Base-by-base conservation (phyloP, 2,113 vertebrate species). In the Tupaia tana region DNA sequence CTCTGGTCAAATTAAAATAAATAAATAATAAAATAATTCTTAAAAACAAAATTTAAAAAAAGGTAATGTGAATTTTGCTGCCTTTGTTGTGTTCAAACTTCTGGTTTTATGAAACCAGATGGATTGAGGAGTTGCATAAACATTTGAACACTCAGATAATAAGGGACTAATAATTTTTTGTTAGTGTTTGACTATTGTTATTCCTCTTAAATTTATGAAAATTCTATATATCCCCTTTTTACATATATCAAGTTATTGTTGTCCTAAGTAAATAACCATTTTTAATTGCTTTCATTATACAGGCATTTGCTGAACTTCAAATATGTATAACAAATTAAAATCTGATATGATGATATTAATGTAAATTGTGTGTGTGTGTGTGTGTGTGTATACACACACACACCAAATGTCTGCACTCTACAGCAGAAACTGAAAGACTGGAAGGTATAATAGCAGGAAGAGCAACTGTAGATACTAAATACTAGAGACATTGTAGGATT, bases 221-320 rank as follows among this genome's bases (percentile, higher is more conserved):
- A 96, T 93, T 93, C 83, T 96, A 97, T 92, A 58, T 27, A 14
- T 58, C 24, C 58, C 94, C 74, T 95, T 96, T 96, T 96, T 94
- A 80, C 15, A 78, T 89, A 98, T 93, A 87, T 95, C 73, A 97
- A 27, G n/a, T 96, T 97, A 95, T 98, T 97, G 43, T 43, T 43
- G 79, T 97, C 85, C 90, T 95, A 96, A 97, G 70, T 97, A 71
- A 91, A 88, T 80, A 95, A 70, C 54, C 92, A 89, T 97, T 97
- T 64, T 93, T 96, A 96, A 93, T 97, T 84, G 75, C 96, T 98
- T 96, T 97, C 97, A 98, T 97, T 96, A 97, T 97, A 96, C 98
- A 95, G 94, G 91, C 86, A 98, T 98, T 98, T 98, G 90, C 97
- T 98, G 94, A 98, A 97, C 93, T 98, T 96, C 92, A 97, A 97